A percentile compares a stretch with the other conserved stretches of the same genome.
Evolutionary conservation across 2,797 vertebrate genomes (phyloP).

Genomic region (Xiphorhynchus erythropygius): DNA sequence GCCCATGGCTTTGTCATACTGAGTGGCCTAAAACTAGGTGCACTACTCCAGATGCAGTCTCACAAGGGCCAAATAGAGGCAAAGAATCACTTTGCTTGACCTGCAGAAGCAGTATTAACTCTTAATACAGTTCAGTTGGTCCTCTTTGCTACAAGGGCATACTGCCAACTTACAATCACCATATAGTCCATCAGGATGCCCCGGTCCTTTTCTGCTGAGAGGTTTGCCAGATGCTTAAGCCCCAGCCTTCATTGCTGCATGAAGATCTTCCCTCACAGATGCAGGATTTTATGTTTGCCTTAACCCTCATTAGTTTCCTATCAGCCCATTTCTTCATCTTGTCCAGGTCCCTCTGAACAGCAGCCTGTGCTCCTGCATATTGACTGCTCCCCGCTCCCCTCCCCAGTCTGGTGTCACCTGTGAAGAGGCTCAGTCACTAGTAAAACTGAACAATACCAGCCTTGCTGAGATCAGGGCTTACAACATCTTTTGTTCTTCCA

Average conservation of each 20-base stretch:
- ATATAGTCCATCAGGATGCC: not conserved
- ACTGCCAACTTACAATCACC: not conserved
- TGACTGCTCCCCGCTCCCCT: not conserved
- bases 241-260: not conserved
- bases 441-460: not conserved
- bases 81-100: not conserved
- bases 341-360: not conserved
- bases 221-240: not conserved
- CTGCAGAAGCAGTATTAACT: not conserved
- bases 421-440: not conserved
- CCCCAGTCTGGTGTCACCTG: not conserved
- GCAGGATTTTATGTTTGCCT: not conserved
- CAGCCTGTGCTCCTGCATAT: not conserved
- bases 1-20: not conserved
- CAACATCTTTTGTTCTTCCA: not conserved
- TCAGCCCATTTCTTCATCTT: not conserved
- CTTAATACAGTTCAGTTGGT: not conserved
- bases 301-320: not conserved
- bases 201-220: not conserved
- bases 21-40: not conserved
- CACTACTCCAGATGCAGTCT: not conserved
- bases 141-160: not conserved
- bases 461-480: not conserved
- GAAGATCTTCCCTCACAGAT: not conserved
- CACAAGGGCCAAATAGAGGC: not conserved